These are phyloP conservation scores for Zosterops japonicus DNA, from an alignment of 2,113 vertebrate species.

Conservation along the genomic window DNA sequence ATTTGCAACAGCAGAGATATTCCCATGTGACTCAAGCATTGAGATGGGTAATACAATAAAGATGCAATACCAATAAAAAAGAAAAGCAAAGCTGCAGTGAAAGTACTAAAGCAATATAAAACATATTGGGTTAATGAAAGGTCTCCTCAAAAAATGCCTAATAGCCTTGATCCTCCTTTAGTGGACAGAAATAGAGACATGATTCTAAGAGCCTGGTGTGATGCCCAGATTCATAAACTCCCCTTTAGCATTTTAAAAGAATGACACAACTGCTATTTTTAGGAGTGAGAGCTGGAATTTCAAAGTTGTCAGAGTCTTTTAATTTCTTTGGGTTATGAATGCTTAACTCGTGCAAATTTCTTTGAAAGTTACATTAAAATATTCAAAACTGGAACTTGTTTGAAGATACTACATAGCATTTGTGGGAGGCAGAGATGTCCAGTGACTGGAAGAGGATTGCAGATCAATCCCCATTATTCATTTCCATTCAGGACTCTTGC, in stretches of 20 bases:
- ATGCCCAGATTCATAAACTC: not conserved
- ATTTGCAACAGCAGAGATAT: not conserved
- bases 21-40: not conserved
- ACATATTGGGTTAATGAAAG: not conserved
- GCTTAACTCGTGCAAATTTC: not conserved
- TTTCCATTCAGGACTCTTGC: not conserved
- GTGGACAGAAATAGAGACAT: not conserved
- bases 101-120: not conserved
- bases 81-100: not conserved
- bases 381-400: not conserved
- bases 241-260: not conserved
- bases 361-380: conserved; percentile 8
- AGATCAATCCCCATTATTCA: not conserved
- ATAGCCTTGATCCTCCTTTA: not conserved
- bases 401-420: not conserved
- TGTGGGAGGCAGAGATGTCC: not conserved
- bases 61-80: not conserved
- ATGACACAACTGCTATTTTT: not conserved
- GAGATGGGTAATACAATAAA: too few relatives aligned
- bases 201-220: not conserved
- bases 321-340: conserved; percentile 10
- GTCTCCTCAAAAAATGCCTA: not conserved
- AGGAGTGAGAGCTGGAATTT: not conserved
- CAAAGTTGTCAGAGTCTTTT: not conserved
- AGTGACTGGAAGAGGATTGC: not conserved